Conservation (phyloP, 2,888 invertebrate genomes). For the Lochmaea crataegi region DNA sequence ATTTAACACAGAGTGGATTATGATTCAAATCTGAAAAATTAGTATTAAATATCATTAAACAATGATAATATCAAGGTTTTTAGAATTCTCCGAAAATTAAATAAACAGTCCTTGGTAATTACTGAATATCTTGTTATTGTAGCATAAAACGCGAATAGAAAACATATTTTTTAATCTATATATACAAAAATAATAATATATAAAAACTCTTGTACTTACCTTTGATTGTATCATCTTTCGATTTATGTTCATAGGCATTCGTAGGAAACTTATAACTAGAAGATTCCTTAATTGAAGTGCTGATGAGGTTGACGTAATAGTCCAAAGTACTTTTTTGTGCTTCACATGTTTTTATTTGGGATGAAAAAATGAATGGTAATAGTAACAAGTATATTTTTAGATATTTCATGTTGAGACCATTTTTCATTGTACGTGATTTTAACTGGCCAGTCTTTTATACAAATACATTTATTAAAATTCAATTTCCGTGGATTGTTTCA, state of each 20-base stretch:
- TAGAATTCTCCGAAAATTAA: too few species aligned
- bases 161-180: too few species aligned
- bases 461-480: neutral
- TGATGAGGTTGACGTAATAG: neutral
- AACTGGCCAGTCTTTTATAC: neutral
- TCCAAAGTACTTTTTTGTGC: conserved; percentile 4
- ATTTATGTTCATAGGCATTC: neutral
- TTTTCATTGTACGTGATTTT: neutral
- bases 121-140: too few species aligned
- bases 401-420: neutral
- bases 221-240: neutral
- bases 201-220: neutral
- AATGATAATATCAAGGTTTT: too few species aligned
- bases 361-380: neutral
- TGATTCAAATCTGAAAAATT: too few species aligned
- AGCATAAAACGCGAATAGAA: too few species aligned
- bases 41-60: too few species aligned
- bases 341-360: neutral
- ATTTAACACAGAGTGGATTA: too few species aligned
- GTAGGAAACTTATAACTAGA: neutral
- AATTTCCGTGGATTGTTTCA: neutral
- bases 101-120: too few species aligned
- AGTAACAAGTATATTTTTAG: neutral
- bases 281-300: neutral
- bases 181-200: neutral